phyloP scores from a whole-genome alignment of 1,140 invertebrate species.

The Hypothenemus hampei region DNA sequence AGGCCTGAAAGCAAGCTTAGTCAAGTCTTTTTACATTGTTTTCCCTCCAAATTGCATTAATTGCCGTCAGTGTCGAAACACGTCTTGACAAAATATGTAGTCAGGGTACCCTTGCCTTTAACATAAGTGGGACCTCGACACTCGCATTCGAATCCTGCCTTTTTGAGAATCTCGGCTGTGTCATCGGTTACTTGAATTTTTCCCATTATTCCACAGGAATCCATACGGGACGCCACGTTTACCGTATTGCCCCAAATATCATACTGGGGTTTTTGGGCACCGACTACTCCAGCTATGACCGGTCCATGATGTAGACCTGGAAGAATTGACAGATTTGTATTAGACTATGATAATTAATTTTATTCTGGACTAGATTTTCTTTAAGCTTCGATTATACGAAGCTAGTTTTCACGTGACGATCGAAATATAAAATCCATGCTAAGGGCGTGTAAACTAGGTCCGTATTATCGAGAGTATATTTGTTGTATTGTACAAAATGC shows the following conservation, averaged over 20 bases:
- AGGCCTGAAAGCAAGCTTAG: too few relatives aligned
- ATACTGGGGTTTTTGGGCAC: slow-evolving; percentile 95
- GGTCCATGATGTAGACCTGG: slow-evolving; percentile 89
- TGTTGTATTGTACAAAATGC: too few relatives aligned
- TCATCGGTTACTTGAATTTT: slow-evolving; percentile 81
- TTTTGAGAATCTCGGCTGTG: slow-evolving; percentile 80
- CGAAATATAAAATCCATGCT: too few relatives aligned
- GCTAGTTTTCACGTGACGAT: too few relatives aligned
- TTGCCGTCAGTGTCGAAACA: too few relatives aligned
- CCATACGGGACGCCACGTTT: slow-evolving; percentile 94
- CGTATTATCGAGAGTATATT: too few relatives aligned
- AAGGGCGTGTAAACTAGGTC: too few relatives aligned
- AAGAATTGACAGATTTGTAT: slow-evolving; percentile 20
- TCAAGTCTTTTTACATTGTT: too few relatives aligned
- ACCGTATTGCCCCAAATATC: slow-evolving; percentile 98
- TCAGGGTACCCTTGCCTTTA: slow-evolving; percentile 90
- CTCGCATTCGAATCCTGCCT: slow-evolving; percentile 75
- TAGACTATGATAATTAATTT: too few relatives aligned
- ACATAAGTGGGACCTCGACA: slow-evolving; percentile 85
- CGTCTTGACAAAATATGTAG: slow-evolving; percentile 87
- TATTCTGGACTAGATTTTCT: too few relatives aligned
- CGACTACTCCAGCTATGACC: slow-evolving; percentile 90
- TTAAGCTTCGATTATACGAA: too few relatives aligned
- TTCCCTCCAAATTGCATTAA: too few relatives aligned
- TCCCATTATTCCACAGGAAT: slow-evolving; percentile 88